These are phyloP conservation scores for Acanthurus tractus DNA, from an alignment of 2,797 vertebrate species.

Conservation along the genomic window DNA sequence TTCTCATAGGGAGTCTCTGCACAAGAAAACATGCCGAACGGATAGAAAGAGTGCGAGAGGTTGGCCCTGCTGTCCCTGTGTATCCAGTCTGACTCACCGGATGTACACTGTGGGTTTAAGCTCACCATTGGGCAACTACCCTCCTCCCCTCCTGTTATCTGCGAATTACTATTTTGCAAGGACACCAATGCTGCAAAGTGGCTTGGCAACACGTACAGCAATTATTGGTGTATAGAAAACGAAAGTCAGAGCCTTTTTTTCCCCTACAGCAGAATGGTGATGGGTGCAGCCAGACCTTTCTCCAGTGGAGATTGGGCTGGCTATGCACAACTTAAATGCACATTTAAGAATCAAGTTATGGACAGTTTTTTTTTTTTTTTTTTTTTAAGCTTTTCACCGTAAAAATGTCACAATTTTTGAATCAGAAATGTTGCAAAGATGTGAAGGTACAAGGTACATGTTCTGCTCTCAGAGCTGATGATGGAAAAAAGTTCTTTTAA, in stretches of 20 bases:
- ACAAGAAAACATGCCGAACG: conserved; percentile 5
- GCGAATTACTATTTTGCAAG: too few species aligned
- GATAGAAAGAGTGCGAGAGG: conserved; percentile 13
- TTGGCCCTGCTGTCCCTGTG: background rate
- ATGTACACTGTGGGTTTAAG: too few species aligned
- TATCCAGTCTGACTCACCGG: too few species aligned
- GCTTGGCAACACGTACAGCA: too few species aligned
- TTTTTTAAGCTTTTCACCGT: conserved; percentile 19
- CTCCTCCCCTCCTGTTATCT: too few species aligned
- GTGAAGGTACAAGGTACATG: conserved; percentile 48
- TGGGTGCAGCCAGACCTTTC: too few species aligned
- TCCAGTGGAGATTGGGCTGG: too few species aligned
- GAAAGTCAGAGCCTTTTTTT: too few species aligned
- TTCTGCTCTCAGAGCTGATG: conserved; percentile 29
- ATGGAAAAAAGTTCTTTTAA: conserved; percentile 6
- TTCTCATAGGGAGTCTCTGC: conserved; percentile 20
- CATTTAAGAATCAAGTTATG: conserved; percentile 17
- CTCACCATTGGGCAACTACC: too few species aligned
- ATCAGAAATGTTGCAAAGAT: background rate
- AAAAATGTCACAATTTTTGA: conserved; percentile 13
- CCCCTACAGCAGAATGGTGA: too few species aligned
- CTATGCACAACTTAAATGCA: background rate
- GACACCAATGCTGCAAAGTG: too few species aligned
- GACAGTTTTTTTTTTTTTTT: background rate
- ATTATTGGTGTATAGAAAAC: too few species aligned